Conservation (phyloP, 1,140 invertebrate genomes). For the Andrena cerasifolii region DNA sequence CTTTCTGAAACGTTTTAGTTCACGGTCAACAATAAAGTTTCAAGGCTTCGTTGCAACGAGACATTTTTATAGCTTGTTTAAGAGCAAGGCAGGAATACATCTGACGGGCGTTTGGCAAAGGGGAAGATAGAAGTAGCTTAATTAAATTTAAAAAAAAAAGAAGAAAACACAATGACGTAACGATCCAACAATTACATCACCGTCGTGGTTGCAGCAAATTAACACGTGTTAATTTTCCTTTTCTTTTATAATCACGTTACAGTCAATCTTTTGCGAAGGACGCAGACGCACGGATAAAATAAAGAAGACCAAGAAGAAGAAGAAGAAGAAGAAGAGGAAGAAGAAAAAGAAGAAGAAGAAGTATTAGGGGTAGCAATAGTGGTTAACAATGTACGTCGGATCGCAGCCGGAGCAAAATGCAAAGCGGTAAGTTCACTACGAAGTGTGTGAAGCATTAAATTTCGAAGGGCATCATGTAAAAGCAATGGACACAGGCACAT, state of each 20-base stretch:
- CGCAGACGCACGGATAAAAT: conserved; percentile 28
- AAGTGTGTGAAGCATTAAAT: conserved; percentile 69
- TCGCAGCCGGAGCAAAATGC: conserved; percentile 69
- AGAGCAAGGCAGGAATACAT: conserved; percentile 54
- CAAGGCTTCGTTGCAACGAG: neutral
- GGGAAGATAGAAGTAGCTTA: conserved; percentile 47
- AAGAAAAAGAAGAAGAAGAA: conserved; percentile 22
- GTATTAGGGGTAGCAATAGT: neutral
- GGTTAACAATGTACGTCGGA: conserved; percentile 41
- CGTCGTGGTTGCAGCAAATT: conserved; percentile 80
- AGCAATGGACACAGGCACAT: conserved; percentile 82
- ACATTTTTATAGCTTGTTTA: too few relatives aligned
- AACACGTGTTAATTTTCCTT: conserved; percentile 73
- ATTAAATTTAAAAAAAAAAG: conserved; percentile 42
- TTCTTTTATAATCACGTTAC: neutral
- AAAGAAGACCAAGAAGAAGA: conserved; percentile 30
- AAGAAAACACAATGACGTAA: conserved; percentile 49
- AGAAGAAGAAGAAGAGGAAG: conserved; percentile 38
- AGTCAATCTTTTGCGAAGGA: conserved; percentile 5
- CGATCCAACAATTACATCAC: conserved; percentile 60
- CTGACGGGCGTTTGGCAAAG: conserved; percentile 46
- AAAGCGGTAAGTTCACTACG: conserved; percentile 61
- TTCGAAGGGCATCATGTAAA: conserved; percentile 69
- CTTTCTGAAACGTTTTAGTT: neutral
- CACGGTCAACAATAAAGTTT: neutral